Base-by-base conservation (phyloP, 30 jellyfish, hydroid and myxozoan species). In the Hydractinia echinata region DNA sequence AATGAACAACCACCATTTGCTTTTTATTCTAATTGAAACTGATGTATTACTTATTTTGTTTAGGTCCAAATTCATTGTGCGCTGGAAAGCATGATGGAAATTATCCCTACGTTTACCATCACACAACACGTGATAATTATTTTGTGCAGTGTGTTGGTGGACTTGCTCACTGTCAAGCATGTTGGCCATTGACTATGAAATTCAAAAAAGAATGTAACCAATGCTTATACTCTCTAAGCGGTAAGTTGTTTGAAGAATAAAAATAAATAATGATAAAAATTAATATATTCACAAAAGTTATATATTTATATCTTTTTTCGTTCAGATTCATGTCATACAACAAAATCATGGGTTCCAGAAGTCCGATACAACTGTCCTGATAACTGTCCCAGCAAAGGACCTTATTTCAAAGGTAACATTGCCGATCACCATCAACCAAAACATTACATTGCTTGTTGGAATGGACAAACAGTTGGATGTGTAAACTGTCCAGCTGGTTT, bases 141-240 rank as follows among this genome's bases (percentile, higher is more conserved):
- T 77, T 77, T 15, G 85, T 77, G 4, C 76, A 60, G 5, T 77
- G 85, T 44, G 85, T 44, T 48, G 44, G 44, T 4, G 85, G 85
- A 55, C 0, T 52, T 14, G 77, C 76, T 13, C 30, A 77, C 56
- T 77, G 85, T 5, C 85, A 77, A 77, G 60, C 85, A n/a, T 77
- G 85, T 54, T 77, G 85, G 85, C 85, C 85, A 52, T 64, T 44
- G 14, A 52, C 60, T 55, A 4, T 77, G 74, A 9, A 11, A 4
- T 77, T 54, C 60, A 54, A 50, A 18, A 5, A 77, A 53, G 55
- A 51, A 48, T 77, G 85, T 5, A 60, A 77, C 56, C 85, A 77
- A 49, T 77, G 85, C 15, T 56, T 77, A 19, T 77, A 77, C 73
- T 5, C 11, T 44, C 54, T 51, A 61, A 20, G 60, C 4, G 74